Evolutionary conservation across 1,140 invertebrate genomes (phyloP).

Genomic region (Tetragnatha versicolor): DNA sequence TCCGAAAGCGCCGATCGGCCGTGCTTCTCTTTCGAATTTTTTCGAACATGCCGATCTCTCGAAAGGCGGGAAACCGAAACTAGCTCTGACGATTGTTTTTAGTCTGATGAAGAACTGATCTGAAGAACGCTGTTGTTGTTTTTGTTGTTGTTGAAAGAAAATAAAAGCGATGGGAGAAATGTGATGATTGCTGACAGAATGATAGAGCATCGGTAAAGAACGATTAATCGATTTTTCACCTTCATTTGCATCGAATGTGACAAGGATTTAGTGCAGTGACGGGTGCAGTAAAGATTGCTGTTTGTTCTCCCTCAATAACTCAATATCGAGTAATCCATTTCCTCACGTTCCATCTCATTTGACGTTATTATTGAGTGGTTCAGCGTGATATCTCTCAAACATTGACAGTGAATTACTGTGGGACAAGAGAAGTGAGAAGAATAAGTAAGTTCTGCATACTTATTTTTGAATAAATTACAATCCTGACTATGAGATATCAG

Average conservation of each 20-base stretch:
- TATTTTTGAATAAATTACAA: too few relatives aligned
- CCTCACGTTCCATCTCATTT: too few relatives aligned
- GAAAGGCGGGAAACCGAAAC: neutral
- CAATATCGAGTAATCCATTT: constrained; percentile 29
- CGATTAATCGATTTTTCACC: constrained; percentile 43
- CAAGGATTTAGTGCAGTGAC: constrained; percentile 50
- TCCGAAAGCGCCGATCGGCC: neutral
- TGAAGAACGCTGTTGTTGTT: too few relatives aligned
- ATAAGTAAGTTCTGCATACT: too few relatives aligned
- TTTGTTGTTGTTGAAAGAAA: neutral
- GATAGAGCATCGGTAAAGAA: constrained; percentile 31
- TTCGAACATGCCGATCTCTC: neutral
- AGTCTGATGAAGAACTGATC: too few relatives aligned
- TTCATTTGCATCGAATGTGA: constrained; percentile 50
- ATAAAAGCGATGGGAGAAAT: neutral
- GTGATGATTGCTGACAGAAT: constrained; percentile 22
- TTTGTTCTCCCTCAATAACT: constrained; percentile 30
- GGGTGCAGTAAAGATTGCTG: constrained; percentile 40
- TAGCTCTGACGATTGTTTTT: neutral
- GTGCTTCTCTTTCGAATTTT: constrained; percentile 5
- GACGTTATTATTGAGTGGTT: too few relatives aligned
- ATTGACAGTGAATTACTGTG: too few relatives aligned
- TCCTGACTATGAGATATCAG: too few relatives aligned
- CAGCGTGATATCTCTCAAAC: too few relatives aligned
- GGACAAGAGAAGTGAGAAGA: too few relatives aligned